Evolutionary conservation across 2,797 vertebrate genomes (phyloP), one percentile per base, ranked within the genome.

Genomic region (Allobates femoralis): DNA sequence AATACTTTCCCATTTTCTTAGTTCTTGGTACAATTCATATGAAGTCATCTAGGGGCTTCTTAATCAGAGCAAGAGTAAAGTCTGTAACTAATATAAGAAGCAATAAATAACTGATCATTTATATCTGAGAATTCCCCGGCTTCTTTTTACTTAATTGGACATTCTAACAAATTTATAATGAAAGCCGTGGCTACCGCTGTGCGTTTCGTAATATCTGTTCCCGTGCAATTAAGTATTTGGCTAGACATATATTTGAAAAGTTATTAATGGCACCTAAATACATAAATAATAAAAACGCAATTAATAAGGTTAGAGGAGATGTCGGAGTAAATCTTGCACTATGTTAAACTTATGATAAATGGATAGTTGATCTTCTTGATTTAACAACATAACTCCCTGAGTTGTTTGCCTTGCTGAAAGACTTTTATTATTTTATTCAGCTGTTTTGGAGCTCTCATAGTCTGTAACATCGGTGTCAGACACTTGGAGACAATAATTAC

Each of bases 261-360:
- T 86, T 86, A 86, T 81, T 86, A 86, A 62, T n/a, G 15, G 19
- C 32, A 86, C 67, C 85, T 81, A 79, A 80, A 86, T 86, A 73
- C 67, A 86, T 80, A 86, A 81, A 75, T 86, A 80, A 86, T 86
- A 58, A 86, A 86, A 86, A 12, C 34, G n/a, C 79, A 81, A 81
- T 86, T 81, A 86, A 76, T 75, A 86, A 80, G 50, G 76, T 60
- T 75, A 32, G n/a, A 64, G 37, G 51, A 84, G 30, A 51, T 84
- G 73, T 84, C 37, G 55, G 69, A 67, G 78, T 21, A 41, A 74
- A 66, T 76, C 46, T 90, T 88, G 92, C 92, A 93, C 91, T 92
- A 73, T 62, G 41, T 73, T 62, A 62, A 60, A 79, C 30, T 77
- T 55, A 58, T 56, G 46, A 69, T 74, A 81, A 80, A 75, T 83